Base-by-base conservation (phyloP, 2,888 invertebrate genomes). In the Drosophila lutescens region DNA sequence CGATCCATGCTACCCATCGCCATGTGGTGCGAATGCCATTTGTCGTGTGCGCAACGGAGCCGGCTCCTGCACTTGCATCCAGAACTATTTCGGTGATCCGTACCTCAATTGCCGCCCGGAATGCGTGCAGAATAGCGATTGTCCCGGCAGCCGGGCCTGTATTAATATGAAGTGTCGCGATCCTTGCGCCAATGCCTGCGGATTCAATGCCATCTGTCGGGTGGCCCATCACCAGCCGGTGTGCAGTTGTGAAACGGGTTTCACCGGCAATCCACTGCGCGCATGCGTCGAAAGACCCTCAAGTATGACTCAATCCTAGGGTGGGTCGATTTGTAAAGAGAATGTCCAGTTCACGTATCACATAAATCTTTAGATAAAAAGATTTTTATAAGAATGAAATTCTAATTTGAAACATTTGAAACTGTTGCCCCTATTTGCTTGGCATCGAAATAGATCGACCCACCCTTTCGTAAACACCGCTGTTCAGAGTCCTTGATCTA, bases 101-200 rank as follows among this genome's bases (percentile, higher is more conserved):
- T 97, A 97, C 87, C 93, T 95, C 46, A 96, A 96, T 88, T 97
- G 97, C 91, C 94, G 96, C 89, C 97, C 97, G 30, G 97, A 97
- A 93, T 97, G 97, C 91, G 95, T 97, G n/a, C 94, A 96, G 80
- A 97, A 97, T 91, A 95, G 96, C 9, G 97, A 98, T 87, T 98
- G 97, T 92, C 93, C 95, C 7, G 94, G 94, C 87, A 94, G 95
- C 78, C 95, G 94, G 92, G 95, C 97, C 30, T 97, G 97, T 89
- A 93, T 95, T 55, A 96, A 96, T 89, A 96, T 96, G 92, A 97
- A 96, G 93, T 97, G 97, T 90, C 94, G 94, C 86, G 95, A 97
- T 92, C 97, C 97, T 20, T 97, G 97, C 89, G 94, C 94, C 32
- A 96, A 96, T 79, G 95, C 96, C 36, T 97, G 97, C 90, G 97